These are phyloP conservation scores for Scrobipalpa atriplicella DNA, from an alignment of 2,888 invertebrate genomes.

Conservation along the genomic window DNA sequence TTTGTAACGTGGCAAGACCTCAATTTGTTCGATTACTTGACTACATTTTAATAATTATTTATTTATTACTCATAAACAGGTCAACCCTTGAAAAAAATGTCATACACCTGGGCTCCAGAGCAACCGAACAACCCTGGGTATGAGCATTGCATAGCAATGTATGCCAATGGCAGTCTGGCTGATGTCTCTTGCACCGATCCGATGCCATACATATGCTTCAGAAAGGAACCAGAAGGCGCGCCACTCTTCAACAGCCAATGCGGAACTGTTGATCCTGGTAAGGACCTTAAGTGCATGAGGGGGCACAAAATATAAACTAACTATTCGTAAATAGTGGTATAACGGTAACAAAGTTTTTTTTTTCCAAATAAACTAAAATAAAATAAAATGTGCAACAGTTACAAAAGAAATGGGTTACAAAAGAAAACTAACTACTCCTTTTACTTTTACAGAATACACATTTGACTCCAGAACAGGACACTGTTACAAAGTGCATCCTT, in stretches of 20 bases:
- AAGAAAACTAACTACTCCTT: too few species aligned
- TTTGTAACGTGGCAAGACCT: too few species aligned
- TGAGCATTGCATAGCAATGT: background rate
- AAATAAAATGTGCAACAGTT: too few species aligned
- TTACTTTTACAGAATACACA: constrained; percentile 35
- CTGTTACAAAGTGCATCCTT: constrained; percentile 40
- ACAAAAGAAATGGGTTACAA: too few species aligned
- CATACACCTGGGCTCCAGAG: background rate
- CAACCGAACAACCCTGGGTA: background rate
- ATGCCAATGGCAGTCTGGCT: background rate
- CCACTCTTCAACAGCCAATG: background rate
- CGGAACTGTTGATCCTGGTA: constrained; percentile 4
- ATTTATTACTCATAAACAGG: background rate
- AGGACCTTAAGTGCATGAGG: too few species aligned
- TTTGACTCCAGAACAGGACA: constrained; percentile 36
- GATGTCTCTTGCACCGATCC: background rate
- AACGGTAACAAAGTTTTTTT: too few species aligned
- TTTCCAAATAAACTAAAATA: too few species aligned
- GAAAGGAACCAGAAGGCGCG: background rate
- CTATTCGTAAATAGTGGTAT: too few species aligned
- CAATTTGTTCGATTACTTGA: too few species aligned
- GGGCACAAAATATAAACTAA: too few species aligned
- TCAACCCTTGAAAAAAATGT: background rate
- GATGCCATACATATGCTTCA: background rate
- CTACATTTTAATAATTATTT: too few species aligned